Evolutionary conservation across 1,140 invertebrate species (phyloP), one percentile per base, ranked within the genome.

Genomic region (Drosophila busckii): DNA sequence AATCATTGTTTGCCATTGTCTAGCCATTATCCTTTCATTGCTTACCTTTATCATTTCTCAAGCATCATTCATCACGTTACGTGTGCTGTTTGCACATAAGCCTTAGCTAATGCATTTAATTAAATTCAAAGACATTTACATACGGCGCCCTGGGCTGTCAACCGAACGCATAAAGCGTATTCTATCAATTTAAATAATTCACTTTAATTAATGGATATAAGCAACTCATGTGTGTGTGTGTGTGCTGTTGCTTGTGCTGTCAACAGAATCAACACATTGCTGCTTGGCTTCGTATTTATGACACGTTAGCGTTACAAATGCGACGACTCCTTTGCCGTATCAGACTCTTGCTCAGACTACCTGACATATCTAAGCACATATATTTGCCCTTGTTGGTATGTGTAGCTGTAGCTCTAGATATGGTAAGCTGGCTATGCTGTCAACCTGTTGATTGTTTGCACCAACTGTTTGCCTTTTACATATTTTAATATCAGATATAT

Each of bases 181-280:
- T 29, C 63, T 53, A 73, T 62, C 50, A 44, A 45, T 49, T 55
- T 71, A 40, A 71, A 67, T 71, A 52, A 67, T 52, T 67, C 62
- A 73, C 34, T 45, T 35, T 61, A 55, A 61, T 55, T 61, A 46
- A 55, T 56, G 45, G 45, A 40, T 26, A n/a, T n/a, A 19, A 20
- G 22, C 31, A 54, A 12, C 22, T 50, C 54, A 40, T 22, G 22
- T 58, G 35, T 19, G 32, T 58, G 35, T 19, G 32, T 28, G 4
- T 17, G n/a, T 15, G 8, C 6, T 16, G 6, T 16, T 28, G 10
- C 29, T 56, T 12, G 12, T 32, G 28, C n/a, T 25, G 13, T 26
- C 26, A 15, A 16, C 8, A 16, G 12, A 50, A 50, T 50, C 35
- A 41, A 42, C 28, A 42, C 22, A 22, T n/a, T 54, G 40, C 49